These are phyloP conservation scores for Melanocharis versteri DNA, from an alignment of 2,113 vertebrate species.

Conservation along the genomic window DNA sequence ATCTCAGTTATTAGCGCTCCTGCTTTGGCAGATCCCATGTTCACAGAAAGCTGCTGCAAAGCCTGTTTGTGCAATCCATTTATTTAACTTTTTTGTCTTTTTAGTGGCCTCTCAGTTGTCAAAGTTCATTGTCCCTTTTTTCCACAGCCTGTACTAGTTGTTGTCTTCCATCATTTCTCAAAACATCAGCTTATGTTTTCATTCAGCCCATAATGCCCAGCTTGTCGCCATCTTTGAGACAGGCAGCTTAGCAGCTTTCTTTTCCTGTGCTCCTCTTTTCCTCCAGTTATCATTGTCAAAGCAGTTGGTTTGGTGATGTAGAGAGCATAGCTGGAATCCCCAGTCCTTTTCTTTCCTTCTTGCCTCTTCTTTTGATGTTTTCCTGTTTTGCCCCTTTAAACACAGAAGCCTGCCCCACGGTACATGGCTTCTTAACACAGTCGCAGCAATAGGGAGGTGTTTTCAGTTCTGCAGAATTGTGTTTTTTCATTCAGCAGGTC, in stretches of 20 bases:
- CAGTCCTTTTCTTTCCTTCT: background rate
- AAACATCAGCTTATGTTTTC: background rate
- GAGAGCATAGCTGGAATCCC: background rate
- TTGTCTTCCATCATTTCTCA: background rate
- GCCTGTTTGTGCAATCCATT: background rate
- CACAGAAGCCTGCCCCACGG: background rate
- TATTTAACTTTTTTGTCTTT: background rate
- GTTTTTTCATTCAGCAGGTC: background rate
- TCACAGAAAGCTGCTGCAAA: background rate
- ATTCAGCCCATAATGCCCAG: background rate
- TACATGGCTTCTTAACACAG: background rate
- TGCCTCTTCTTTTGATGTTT: background rate
- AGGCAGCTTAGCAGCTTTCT: background rate
- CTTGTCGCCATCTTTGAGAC: background rate
- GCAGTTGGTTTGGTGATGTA: background rate
- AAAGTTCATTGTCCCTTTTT: background rate
- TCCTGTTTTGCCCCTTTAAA: background rate
- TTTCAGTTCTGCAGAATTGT: background rate
- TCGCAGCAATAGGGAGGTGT: background rate
- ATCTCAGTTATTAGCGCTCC: background rate
- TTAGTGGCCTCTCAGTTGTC: background rate
- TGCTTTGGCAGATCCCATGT: background rate
- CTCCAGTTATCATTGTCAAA: background rate
- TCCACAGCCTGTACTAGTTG: background rate
- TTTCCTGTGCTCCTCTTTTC: background rate